Conservation (phyloP, 2,888 invertebrate genomes). For the Drepana falcataria region DNA sequence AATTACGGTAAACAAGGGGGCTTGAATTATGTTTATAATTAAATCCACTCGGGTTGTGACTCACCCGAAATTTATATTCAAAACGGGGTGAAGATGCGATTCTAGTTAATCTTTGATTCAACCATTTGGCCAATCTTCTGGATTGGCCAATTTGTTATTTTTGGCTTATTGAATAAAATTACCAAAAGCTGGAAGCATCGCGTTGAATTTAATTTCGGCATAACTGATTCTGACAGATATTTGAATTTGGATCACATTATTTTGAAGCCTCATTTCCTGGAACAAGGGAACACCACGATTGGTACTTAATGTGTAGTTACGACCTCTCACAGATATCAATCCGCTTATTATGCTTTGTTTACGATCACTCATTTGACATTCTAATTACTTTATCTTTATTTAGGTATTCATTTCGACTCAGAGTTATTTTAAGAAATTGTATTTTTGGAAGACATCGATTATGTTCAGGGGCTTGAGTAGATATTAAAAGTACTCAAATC, state of each 20-base stretch:
- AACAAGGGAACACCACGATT: not conserved
- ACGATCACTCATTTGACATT: too few relatives aligned
- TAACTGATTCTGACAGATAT: not conserved
- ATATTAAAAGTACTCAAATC: too few relatives aligned
- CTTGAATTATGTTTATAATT: not conserved
- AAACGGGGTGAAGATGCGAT: slow-evolving; percentile 1
- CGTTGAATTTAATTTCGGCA: slow-evolving; percentile 3
- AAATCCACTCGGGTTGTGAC: not conserved
- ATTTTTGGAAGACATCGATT: too few relatives aligned
- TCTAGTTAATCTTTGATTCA: slow-evolving; percentile 1
- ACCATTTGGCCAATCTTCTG: slow-evolving; percentile 1
- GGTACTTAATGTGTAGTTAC: too few relatives aligned
- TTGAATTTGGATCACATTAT: not conserved
- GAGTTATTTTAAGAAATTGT: too few relatives aligned
- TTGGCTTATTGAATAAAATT: slow-evolving; percentile 5
- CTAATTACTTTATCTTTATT: too few relatives aligned
- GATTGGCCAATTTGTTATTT: slow-evolving; percentile 4
- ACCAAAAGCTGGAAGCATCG: not conserved
- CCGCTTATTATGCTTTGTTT: too few relatives aligned
- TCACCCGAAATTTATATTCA: slow-evolving; percentile 1
- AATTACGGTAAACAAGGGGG: not conserved
- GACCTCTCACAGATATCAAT: too few relatives aligned
- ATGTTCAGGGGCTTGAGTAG: too few relatives aligned
- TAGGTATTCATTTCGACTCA: too few relatives aligned
- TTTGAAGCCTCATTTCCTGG: not conserved